Conservation (phyloP, 2,888 invertebrate species). For the Bibio marci region DNA sequence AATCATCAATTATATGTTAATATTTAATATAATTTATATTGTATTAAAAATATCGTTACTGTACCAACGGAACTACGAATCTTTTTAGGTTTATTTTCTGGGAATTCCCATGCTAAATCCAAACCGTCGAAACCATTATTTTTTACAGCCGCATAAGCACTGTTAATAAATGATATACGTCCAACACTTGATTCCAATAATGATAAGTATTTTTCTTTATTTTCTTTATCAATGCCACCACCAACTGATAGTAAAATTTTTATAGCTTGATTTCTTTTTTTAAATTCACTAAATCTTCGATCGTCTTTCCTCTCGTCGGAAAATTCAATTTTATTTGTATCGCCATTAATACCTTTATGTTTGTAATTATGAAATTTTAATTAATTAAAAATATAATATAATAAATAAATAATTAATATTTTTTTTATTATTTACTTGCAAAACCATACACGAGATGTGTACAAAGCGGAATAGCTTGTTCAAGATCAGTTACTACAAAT, state of each 20-base stretch:
- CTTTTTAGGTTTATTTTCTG: constrained; percentile 61
- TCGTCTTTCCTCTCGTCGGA: constrained; percentile 50
- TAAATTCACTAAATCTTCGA: constrained; percentile 49
- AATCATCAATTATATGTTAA: too few species aligned
- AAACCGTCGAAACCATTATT: constrained; percentile 75
- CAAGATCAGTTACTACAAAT: constrained; percentile 51
- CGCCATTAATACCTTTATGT: constrained; percentile 36
- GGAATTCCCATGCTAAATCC: constrained; percentile 77
- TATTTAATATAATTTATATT: too few species aligned
- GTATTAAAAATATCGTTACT: neutral
- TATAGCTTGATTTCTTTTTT: constrained; percentile 48
- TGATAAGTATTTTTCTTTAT: constrained; percentile 52
- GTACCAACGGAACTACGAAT: constrained; percentile 44
- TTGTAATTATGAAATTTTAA: too few species aligned
- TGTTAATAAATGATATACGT: constrained; percentile 59
- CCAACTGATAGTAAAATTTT: constrained; percentile 61
- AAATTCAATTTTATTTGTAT: constrained; percentile 49
- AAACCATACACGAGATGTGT: constrained; percentile 63
- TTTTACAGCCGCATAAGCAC: constrained; percentile 49
- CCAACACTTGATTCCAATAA: constrained; percentile 57
- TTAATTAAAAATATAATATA: too few species aligned
- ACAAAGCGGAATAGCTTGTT: constrained; percentile 58
- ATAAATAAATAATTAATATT: too few species aligned
- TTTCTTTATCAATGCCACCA: constrained; percentile 51
- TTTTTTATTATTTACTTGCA: too few species aligned